Evolutionary conservation across 2,797 vertebrate genomes (phyloP).

Genomic region (Alectoris magna): DNA sequence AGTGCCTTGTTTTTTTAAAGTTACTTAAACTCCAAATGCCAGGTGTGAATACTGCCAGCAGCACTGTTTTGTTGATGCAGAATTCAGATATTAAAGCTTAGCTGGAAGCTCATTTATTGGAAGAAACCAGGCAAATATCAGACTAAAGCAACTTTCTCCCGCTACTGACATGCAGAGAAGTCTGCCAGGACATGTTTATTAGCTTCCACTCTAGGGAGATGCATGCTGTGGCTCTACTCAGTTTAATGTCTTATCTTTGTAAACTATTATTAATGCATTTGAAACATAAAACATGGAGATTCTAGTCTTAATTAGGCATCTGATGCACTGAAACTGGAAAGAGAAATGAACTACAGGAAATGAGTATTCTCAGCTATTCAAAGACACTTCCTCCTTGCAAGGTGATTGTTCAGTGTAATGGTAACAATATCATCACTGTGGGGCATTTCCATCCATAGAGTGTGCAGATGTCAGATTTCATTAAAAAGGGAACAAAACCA

Average conservation of each 20-base stretch:
- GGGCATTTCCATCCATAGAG: not conserved
- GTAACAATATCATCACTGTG: not conserved
- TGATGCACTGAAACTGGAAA: not conserved
- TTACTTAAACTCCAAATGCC: not conserved
- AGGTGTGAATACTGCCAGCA: not conserved
- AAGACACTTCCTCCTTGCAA: not conserved
- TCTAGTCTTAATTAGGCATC: constrained; percentile 3
- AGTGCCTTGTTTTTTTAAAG: not conserved
- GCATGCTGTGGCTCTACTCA: not conserved
- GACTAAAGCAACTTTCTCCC: not conserved
- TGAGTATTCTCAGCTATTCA: not conserved
- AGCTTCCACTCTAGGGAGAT: not conserved
- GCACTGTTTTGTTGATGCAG: not conserved
- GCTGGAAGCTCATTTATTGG: not conserved
- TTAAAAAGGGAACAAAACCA: not conserved
- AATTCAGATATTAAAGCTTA: not conserved
- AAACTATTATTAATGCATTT: not conserved
- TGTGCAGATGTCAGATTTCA: not conserved
- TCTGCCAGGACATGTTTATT: not conserved
- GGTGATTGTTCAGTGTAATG: not conserved
- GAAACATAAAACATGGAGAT: not conserved
- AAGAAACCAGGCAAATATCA: not conserved
- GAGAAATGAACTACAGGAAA: not conserved
- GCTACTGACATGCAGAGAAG: not conserved
- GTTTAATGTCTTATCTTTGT: not conserved